Percentiles rank a stretch among this genome's conserved stretches.
Conservation (phyloP, 1,140 invertebrate genomes). For the Augochlora pura region DNA sequence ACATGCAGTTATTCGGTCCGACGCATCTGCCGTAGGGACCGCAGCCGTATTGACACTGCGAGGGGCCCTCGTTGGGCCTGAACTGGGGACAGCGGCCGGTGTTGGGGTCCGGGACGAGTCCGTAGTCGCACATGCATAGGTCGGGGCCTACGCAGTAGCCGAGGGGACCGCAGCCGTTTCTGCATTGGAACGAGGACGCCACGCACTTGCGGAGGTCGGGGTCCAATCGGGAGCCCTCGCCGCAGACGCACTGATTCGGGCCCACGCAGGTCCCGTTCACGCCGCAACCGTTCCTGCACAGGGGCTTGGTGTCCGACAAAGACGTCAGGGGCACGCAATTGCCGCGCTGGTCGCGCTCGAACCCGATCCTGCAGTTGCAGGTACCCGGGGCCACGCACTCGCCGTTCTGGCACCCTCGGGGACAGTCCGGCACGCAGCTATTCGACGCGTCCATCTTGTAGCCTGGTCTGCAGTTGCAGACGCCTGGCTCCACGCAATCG, state of each 20-base stretch:
- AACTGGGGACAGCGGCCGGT: slow-evolving; percentile 48
- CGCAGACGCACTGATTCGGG: slow-evolving; percentile 78
- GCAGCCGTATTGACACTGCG: slow-evolving; percentile 3
- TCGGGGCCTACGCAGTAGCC: slow-evolving; percentile 65
- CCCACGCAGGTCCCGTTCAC: slow-evolving; percentile 56
- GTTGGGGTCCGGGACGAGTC: slow-evolving; percentile 51
- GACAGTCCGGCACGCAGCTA: slow-evolving; percentile 30
- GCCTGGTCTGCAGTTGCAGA: slow-evolving; percentile 39
- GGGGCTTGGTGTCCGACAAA: slow-evolving; percentile 40
- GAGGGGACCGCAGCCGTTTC: slow-evolving; percentile 40
- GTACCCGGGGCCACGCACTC: slow-evolving; percentile 29
- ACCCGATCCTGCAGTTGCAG: slow-evolving; percentile 42
- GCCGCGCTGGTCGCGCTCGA: slow-evolving; percentile 15
- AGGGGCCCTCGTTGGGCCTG: not conserved
- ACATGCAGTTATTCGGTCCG: slow-evolving; percentile 9
- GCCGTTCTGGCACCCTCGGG: slow-evolving; percentile 19
- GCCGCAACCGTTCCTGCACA: slow-evolving; percentile 46
- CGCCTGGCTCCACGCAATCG: slow-evolving; percentile 22
- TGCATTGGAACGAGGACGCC: slow-evolving; percentile 10
- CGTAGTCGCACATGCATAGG: slow-evolving; percentile 76
- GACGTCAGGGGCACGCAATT: slow-evolving; percentile 30
- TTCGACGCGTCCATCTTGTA: slow-evolving; percentile 4
- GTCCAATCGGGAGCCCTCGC: slow-evolving; percentile 53
- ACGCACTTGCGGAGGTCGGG: slow-evolving; percentile 47
- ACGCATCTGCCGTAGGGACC: slow-evolving; percentile 1